Base-by-base conservation (phyloP, 2,113 vertebrate species). In the Tachysurus fulvidraco region DNA sequence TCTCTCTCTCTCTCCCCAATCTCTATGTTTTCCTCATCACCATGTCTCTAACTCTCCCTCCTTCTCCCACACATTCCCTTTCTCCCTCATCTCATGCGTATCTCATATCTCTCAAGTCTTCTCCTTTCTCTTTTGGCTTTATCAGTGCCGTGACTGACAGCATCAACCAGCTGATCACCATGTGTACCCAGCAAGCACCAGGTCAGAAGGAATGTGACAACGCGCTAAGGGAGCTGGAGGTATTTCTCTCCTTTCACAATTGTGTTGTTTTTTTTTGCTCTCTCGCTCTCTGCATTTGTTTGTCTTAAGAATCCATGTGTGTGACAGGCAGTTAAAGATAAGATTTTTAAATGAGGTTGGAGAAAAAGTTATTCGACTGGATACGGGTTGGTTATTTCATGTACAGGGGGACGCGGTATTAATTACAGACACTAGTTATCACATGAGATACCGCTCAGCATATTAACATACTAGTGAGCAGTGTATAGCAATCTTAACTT, bases 151-250 rank as follows among this genome's bases (percentile, higher is more conserved):
- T 99, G 80, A 99, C 98, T 0, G 97, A 99, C 92, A 99, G 98
- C 85, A 99, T 99, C 94, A 99, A 99, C 92, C 98, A 99, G 94
- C 96, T 99, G 89, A 99, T 99, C 95, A 99, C 97, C 86, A 98
- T 98, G 97, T 99, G 98, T 87, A 99, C 98, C 25, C 96, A 98
- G 95, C 98, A 99, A 93, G 98, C 97, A 0, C 98, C 98, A 0
- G 98, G 98, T 82, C 98, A 99, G 93, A 99, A 99, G 85, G 98
- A 99, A 89, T 99, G 98, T 30, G 98, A 98, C 92, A 99, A 99
- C 7, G 98, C 98, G 67, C 94, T 99, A 62, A 93, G 97, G 78
- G 98, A 99, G 84, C 92, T 99, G 55, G 97, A 99, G 97, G 98
- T 99, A 92, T 59, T 46, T 3, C 46, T 77, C 28, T 85, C 44